Evolutionary conservation across 1,140 invertebrate species (phyloP).

Genomic region (Berghia stephanieae): DNA sequence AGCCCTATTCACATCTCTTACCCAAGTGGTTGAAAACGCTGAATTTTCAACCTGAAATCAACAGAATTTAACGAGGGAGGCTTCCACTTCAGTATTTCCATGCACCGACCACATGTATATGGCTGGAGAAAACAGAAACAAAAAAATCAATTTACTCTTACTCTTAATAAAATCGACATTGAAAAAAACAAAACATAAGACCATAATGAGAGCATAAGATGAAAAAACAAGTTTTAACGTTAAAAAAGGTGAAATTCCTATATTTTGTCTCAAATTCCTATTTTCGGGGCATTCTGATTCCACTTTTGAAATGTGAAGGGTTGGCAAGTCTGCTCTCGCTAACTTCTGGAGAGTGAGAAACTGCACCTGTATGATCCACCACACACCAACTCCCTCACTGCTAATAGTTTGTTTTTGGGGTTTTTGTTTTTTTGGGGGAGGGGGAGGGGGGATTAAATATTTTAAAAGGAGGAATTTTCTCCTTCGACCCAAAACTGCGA

Average conservation of each 20-base stretch:
- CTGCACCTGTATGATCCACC: neutral
- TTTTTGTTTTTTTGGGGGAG: too few species aligned
- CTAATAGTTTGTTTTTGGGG: too few species aligned
- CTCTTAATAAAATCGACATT: neutral
- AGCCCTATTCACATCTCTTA: too few species aligned
- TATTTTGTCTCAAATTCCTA: too few species aligned
- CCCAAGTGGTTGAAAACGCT: constrained; percentile 78
- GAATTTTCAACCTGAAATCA: constrained; percentile 91
- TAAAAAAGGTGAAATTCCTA: neutral
- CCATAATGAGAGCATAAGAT: neutral
- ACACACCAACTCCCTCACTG: neutral
- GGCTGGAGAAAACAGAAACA: constrained; percentile 70
- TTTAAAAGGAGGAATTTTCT: too few species aligned
- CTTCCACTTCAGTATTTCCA: constrained; percentile 97
- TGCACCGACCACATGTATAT: constrained; percentile 84
- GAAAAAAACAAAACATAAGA: neutral
- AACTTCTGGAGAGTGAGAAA: too few species aligned
- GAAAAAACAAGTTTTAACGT: neutral
- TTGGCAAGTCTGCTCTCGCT: too few species aligned
- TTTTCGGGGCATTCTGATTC: too few species aligned
- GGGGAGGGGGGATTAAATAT: too few species aligned
- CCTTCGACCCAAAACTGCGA: too few species aligned
- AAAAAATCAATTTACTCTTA: neutral
- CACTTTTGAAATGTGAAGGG: too few species aligned
- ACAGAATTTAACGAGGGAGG: constrained; percentile 92